Evolutionary conservation across 2,113 vertebrate species (phyloP), one percentile per base, ranked within the genome.

Genomic region (Chrysemys picta): DNA sequence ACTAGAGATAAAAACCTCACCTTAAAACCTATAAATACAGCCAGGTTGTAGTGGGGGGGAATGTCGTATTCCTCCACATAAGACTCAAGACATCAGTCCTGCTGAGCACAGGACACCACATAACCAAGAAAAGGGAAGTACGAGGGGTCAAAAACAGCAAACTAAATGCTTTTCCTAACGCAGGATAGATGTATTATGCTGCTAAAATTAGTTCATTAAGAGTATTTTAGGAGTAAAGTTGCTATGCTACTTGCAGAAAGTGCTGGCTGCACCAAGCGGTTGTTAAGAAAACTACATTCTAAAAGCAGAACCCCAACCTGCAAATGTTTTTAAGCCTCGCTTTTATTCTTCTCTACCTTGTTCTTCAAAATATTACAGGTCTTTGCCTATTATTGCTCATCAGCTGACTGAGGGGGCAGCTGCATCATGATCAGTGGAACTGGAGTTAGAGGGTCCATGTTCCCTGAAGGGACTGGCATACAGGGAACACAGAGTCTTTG

Each of bases 171-270:
- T 47, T 90, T 38, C 78, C 49, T 84, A 89, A 31, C 45, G 65
- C 53, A 42, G 53, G 35, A 31, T 85, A 7, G 29, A 62, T 80
- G 50, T 80, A 24, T 72, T 90, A 10, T 38, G 14, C 42, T 78
- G 54, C 45, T 76, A 83, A 86, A 87, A 83, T 1, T 12, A 3
- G 35, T 91, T 91, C 35, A 42, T 82, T 57, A 57, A 89, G 91
- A 82, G 8, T 19, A 91, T 86, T 93, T 94, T 35, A 54, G 84
- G 59, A 91, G 59, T 10, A 83, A 80, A 91, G 38, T 72, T 93
- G 4, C 6, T 42, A 49, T 24, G 10, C 31, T 80, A 65, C 85
- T 96, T 85, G 54, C 22, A 87, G 78, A 35, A 91, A 87, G 65
- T 72, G 22, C 75, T 27, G 79, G 94, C 81, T 82, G 69, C 76